These are phyloP conservation scores for Leptinotarsa texana DNA, from an alignment of 1,140 invertebrate genomes.

Conservation along the genomic window DNA sequence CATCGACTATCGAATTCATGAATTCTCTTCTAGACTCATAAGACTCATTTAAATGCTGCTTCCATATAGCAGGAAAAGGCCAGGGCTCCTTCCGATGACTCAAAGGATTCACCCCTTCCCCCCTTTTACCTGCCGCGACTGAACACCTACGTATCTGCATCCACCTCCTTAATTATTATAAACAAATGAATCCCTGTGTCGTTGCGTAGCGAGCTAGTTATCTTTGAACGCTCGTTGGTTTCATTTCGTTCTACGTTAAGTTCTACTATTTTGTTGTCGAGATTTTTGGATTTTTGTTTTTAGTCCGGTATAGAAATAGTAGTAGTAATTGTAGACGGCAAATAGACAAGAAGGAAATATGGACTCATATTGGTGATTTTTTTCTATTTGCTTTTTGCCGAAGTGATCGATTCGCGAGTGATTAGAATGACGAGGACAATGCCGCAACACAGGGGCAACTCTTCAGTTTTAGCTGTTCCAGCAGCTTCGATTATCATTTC, in stretches of 20 bases:
- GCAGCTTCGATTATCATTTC: slow-evolving; percentile 64
- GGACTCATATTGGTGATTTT: slow-evolving; percentile 9
- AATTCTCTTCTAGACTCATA: background rate
- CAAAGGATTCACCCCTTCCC: slow-evolving; percentile 12
- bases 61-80: background rate
- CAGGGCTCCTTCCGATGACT: slow-evolving; percentile 13
- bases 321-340: slow-evolving; percentile 36
- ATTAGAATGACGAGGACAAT: slow-evolving; percentile 42
- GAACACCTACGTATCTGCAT: slow-evolving; percentile 15
- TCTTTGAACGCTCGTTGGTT: background rate
- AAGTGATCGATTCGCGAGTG: slow-evolving; percentile 12
- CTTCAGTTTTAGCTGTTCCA: slow-evolving; percentile 61
- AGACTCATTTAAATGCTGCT: background rate
- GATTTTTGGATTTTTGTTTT: slow-evolving; percentile 14
- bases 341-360: background rate
- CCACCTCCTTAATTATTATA: slow-evolving; percentile 21
- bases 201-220: slow-evolving; percentile 17
- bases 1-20: too few relatives aligned
- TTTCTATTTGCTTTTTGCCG: slow-evolving; percentile 10
- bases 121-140: background rate
- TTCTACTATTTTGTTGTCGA: slow-evolving; percentile 35
- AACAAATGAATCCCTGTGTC: slow-evolving; percentile 19
- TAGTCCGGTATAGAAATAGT: slow-evolving; percentile 24
- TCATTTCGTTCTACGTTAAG: slow-evolving; percentile 30
- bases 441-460: slow-evolving; percentile 56